phyloP scores from a whole-genome alignment of 2,888 invertebrate genomes.

The Peribatodes rhomboidaria region DNA sequence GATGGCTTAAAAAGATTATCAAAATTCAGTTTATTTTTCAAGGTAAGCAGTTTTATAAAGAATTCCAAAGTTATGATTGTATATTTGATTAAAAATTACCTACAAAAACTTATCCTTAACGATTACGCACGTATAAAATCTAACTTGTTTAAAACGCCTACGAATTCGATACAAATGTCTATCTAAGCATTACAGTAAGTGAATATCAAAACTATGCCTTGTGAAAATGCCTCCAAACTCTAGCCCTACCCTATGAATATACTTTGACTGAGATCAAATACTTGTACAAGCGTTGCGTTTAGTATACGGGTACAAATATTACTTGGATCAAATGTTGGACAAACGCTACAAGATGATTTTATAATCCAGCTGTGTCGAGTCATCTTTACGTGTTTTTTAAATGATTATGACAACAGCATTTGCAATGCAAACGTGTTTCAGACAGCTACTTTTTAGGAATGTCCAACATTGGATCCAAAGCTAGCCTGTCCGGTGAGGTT shows the following conservation, averaged over 20 bases:
- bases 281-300: constrained; percentile 65
- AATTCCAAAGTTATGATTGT: constrained; percentile 8
- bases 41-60: not conserved
- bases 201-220: constrained; percentile 47
- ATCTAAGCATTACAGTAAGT: constrained; percentile 43
- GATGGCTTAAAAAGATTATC: constrained; percentile 14
- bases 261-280: constrained; percentile 54
- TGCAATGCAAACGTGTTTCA: not conserved
- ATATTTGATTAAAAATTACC: constrained; percentile 1
- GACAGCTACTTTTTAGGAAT: not conserved
- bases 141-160: not conserved
- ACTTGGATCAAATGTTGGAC: constrained; percentile 46
- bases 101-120: constrained; percentile 1
- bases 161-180: constrained; percentile 34
- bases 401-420: not conserved
- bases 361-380: not conserved
- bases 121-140: constrained; percentile 5
- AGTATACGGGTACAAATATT: constrained; percentile 49
- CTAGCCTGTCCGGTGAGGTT: constrained; percentile 48
- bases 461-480: constrained; percentile 48
- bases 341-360: not conserved
- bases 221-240: constrained; percentile 40
- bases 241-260: constrained; percentile 39
- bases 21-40: constrained; percentile 15
- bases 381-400: too few species aligned